Evolutionary conservation across 1,140 invertebrate genomes (phyloP).

Genomic region (Drosophila nigromelanica): DNA sequence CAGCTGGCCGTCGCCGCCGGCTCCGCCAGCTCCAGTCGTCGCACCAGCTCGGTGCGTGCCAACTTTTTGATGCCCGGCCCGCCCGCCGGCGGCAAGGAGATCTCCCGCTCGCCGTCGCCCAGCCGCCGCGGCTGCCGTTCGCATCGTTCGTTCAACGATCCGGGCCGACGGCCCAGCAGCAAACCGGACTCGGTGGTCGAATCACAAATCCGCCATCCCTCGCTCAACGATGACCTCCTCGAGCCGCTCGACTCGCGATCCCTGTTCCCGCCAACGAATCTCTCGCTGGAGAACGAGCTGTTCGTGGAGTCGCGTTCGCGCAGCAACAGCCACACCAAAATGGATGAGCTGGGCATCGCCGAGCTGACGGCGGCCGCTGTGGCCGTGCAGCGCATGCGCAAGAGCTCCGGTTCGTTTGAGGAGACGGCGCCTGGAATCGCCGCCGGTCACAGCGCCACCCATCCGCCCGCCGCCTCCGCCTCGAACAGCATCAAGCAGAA

Average conservation of each 20-base stretch:
- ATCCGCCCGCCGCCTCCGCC: constrained; percentile 64
- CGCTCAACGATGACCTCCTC: constrained; percentile 79
- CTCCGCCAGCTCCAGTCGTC: constrained; percentile 72
- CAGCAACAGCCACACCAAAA: constrained; percentile 82
- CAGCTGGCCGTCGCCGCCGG: constrained; percentile 65
- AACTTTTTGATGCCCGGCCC: constrained; percentile 80
- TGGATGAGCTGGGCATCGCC: constrained; percentile 77
- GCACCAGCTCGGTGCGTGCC: constrained; percentile 80
- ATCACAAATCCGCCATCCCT: constrained; percentile 78
- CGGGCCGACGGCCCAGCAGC: constrained; percentile 58
- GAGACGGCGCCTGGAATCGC: constrained; percentile 48
- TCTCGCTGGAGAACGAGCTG: constrained; percentile 80
- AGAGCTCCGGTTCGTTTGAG: constrained; percentile 77
- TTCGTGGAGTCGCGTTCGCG: constrained; percentile 79
- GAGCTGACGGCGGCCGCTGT: constrained; percentile 64
- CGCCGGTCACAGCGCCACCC: constrained; percentile 67
- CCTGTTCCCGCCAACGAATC: constrained; percentile 66
- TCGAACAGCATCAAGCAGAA: constrained; percentile 78
- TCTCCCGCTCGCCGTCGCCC: constrained; percentile 80
- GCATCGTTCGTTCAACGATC: constrained; percentile 83
- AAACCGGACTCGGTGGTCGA: constrained; percentile 76
- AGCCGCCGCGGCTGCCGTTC: constrained; percentile 76
- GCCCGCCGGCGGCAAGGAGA: constrained; percentile 57
- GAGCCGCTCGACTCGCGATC: constrained; percentile 56
- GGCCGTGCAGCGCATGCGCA: constrained; percentile 68